Evolutionary conservation across 2,888 invertebrate genomes (phyloP), one percentile per base, ranked within the genome.

Genomic region (Cylloceria caligata): DNA sequence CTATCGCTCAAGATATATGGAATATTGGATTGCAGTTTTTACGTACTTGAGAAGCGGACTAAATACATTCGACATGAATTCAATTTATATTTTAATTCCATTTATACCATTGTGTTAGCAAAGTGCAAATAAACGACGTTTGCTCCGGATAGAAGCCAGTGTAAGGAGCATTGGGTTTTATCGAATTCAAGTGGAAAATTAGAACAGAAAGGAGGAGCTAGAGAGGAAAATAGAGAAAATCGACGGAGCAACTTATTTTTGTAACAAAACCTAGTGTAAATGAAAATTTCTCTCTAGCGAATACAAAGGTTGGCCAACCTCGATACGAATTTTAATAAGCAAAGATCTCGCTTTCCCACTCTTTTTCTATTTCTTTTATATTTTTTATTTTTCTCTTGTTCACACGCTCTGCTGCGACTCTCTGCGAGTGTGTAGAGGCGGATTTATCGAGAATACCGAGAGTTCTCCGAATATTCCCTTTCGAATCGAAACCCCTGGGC

Each of bases 301-400:
- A 74, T 42, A 52, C 27, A 19, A 42, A 4, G 19, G 27, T 24
- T 36, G 47, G 62, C 55, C 27, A 71, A 19, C 71, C 45, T 75
- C 47, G 75, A 60, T 36, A 65, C 71, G 64, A 75, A 71, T 75
- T 80, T 71, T 55, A 69, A 71, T 80, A 71, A 80, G 47, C 75
- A 75, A 34, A 71, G n/a, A 69, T 65, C 30, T 65, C 45, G 45
- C 19, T 39, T 39, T n/a, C 57, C 39, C 49, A 3, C 5, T 57
- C 42, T n/a, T 52, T 19, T 7, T 7, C 13, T 16, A 24, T 21
- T 11, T 34, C 9, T 13, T 42, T 42, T 19, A 42, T 49, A 52
- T 24, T 57, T 45, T 57, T 71, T 71, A 19, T 30, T 57, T 57
- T 71, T 30, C 57, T 19, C 30, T 71, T 55, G 27, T 57, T 57